These are phyloP conservation scores for Trididemnum nubilum DNA, from an alignment of 23 tunicate genomes.

Conservation along the genomic window DNA sequence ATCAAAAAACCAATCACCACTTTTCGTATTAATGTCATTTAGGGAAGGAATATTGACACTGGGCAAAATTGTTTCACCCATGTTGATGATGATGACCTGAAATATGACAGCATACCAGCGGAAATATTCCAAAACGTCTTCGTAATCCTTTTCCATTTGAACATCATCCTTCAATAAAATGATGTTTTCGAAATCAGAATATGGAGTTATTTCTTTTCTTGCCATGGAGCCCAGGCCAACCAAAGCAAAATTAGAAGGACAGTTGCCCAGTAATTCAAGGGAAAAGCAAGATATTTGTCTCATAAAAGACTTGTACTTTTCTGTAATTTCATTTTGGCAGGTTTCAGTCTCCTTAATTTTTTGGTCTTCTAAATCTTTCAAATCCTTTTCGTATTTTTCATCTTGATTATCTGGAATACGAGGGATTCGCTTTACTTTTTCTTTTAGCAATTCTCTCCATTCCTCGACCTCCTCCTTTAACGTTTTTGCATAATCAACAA, in stretches of 20 bases:
- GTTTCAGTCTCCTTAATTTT: neutral
- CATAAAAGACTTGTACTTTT: neutral
- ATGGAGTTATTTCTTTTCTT: slow-evolving; percentile 47
- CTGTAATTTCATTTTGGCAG: neutral
- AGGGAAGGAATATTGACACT: neutral
- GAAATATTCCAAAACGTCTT: slow-evolving; percentile 24
- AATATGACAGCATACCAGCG: slow-evolving; percentile 38
- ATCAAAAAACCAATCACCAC: slow-evolving; percentile 2
- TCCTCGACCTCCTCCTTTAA: neutral
- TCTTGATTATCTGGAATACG: neutral
- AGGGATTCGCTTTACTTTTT: neutral
- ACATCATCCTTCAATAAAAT: slow-evolving; percentile 40
- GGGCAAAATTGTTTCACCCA: neutral
- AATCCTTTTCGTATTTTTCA: neutral
- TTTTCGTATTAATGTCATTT: neutral
- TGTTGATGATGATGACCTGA: neutral
- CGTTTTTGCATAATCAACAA: neutral
- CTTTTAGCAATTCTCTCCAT: neutral
- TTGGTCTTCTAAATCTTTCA: neutral
- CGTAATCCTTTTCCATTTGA: neutral
- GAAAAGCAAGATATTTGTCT: neutral
- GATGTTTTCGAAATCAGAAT: slow-evolving; percentile 62
- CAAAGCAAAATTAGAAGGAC: neutral
- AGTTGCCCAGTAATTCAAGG: neutral
- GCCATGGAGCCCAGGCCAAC: slow-evolving; percentile 28